Conservation (phyloP, 2,888 invertebrate species). For the Parapristionchus giblindavisi region DNA sequence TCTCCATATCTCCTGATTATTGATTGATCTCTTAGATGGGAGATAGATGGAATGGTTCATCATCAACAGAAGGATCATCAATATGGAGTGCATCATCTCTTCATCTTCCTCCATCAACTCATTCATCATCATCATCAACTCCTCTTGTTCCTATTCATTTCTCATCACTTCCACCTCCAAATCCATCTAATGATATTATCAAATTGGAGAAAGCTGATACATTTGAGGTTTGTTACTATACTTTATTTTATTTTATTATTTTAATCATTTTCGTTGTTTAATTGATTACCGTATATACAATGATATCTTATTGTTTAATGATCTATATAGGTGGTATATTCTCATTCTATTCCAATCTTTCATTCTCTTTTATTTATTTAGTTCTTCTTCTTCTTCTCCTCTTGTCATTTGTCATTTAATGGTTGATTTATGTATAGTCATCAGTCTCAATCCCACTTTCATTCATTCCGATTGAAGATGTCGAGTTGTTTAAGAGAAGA, state of each 20-base stretch:
- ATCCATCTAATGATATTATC: slow-evolving; percentile 17
- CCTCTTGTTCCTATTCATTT: slow-evolving; percentile 12
- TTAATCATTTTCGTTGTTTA: background rate
- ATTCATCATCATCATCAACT: background rate
- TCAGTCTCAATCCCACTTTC: background rate
- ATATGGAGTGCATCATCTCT: background rate
- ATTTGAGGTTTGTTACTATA: background rate
- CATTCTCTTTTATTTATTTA: slow-evolving; percentile 5
- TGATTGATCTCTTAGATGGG: background rate
- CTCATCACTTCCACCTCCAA: slow-evolving; percentile 1
- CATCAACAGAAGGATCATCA: too few relatives aligned
- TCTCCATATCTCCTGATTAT: too few relatives aligned
- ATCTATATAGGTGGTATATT: too few relatives aligned
- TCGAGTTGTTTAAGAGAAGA: too few relatives aligned
- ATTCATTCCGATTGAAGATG: background rate
- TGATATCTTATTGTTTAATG: too few relatives aligned
- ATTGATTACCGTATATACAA: too few relatives aligned
- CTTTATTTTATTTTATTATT: background rate
- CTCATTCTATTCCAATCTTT: background rate
- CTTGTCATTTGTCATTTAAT: background rate
- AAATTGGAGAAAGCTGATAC: slow-evolving; percentile 31
- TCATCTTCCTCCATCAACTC: background rate
- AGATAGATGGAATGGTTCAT: background rate
- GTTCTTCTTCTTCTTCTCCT: background rate
- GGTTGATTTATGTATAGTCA: background rate